Evolutionary conservation across 2,113 vertebrate genomes (phyloP), one percentile per base, ranked within the genome.

Genomic region (Spea multiplicata): DNA sequence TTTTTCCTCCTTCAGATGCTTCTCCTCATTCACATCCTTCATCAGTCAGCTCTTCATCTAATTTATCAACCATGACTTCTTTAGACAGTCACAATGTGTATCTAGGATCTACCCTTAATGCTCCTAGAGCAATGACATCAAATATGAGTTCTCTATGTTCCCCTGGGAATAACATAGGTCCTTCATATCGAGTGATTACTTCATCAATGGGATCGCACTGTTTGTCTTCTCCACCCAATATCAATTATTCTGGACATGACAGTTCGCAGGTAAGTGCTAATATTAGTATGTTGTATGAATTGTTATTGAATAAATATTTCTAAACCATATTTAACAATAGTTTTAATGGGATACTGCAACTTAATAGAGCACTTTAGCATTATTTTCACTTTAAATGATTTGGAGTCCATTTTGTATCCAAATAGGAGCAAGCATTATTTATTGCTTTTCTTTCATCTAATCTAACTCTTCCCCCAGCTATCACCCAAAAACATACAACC

Each of bases 121-220:
- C 86, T 12, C 77, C 89, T 0, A 83, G 88, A 82, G 84, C 83
- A 0, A 78, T 86, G 74, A 81, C 87, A 0, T 62, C 86, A 6
- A 83, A 86, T 81, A 87, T 92, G 87, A 87, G 82, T 0, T 66
- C 88, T 0, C 49, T 86, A 0, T 85, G 88, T 10, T 66, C 88
- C 0, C 84, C 90, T 0, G 83, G 86, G 55, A 87, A 78, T 0
- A 0, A 87, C 0, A 82, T 91, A 73, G 85, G 87, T 12, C 87
- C 90, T 0, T 88, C 89, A 0, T 91, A 92, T 55, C 78, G 91
- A 44, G 90, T 91, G 83, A 90, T 92, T 2, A 12, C 92, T 0
- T 89, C 91, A 0, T 86, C 91, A 44, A 78, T 92, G 6, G 76
- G 85, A 48, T 87, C 91, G 0, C 90, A 92, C 17, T 86, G 90